Evolutionary conservation across 2,888 invertebrate genomes (phyloP), one percentile per base, ranked within the genome.

Genomic region (Pandemis heparana): DNA sequence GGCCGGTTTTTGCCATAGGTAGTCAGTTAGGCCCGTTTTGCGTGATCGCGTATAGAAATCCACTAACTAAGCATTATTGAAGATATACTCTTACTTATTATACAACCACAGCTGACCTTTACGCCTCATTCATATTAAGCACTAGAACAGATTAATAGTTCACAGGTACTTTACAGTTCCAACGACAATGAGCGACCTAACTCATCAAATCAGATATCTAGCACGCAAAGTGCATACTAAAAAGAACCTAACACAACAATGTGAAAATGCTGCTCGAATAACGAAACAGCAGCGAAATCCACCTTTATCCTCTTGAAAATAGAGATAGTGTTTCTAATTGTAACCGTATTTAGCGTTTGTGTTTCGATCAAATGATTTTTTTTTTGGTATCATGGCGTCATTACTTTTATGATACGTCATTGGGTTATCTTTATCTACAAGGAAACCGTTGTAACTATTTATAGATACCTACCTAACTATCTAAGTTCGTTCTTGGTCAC

Each of bases 161-260:
- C 60, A 48, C 38, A 61, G 39, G 68, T 69, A 63, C 59, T 63
- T 59, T 74, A 53, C 72, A 71, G 75, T 75, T 41, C 75, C 41
- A 70, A 71, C 78, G 79, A 80, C 84, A 83, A 82, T 82, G 79
- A 78, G 71, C 64, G 78, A 60, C 77, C 77, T 79, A 79, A 71
- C 76, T 72, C 75, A 74, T 18, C 53, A 53, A 53, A 77, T 75
- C 77, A 79, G 62, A 63, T 67, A 60, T 68, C 14, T 39, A 18
- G 14, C 61, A 72, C 73, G 69, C 64, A 61, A 39, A 60, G 6
- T 60, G 76, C 76, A 76, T 76, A 76, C 72, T 72, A 75, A 76
- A 76, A 75, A 61, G 70, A 63, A 71, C 71, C 59, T 53, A 48
- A 23, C 18, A 59, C 43, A 32, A 48, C 72, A 61, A 73, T 32